A percentile compares a stretch with the other conserved stretches of the same genome.
Evolutionary conservation across 2,888 invertebrate species (phyloP).

Genomic region (Abrostola tripartita): DNA sequence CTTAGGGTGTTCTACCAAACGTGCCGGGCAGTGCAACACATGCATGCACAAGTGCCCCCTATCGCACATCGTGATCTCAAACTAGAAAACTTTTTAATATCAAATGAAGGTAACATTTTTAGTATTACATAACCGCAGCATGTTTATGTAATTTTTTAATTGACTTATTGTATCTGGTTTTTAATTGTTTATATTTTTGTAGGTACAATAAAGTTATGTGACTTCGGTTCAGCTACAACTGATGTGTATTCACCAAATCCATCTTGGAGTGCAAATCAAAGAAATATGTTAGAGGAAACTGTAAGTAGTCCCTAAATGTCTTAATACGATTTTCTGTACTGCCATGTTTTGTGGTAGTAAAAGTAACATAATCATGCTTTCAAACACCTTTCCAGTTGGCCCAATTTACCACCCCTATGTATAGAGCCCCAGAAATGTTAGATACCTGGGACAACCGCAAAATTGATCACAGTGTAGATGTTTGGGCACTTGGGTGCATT

Average conservation of each 20-base stretch:
- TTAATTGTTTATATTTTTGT: slow-evolving; percentile 47
- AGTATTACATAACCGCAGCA: slow-evolving; percentile 16
- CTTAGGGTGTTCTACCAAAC: slow-evolving; percentile 97
- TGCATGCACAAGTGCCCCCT: slow-evolving; percentile 97
- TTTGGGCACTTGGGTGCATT: slow-evolving; percentile 99
- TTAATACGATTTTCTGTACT: neutral
- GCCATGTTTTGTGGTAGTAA: slow-evolving; percentile 1
- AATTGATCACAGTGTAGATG: slow-evolving; percentile 96
- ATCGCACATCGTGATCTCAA: slow-evolving; percentile 98
- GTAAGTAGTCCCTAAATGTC: slow-evolving; percentile 82
- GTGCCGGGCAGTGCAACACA: slow-evolving; percentile 96
- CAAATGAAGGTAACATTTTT: slow-evolving; percentile 90
- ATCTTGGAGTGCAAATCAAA: slow-evolving; percentile 97
- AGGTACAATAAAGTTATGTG: slow-evolving; percentile 96
- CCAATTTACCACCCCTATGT: slow-evolving; percentile 96
- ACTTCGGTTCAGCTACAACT: slow-evolving; percentile 98
- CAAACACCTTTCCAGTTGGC: slow-evolving; percentile 88
- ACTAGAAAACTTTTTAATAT: slow-evolving; percentile 97
- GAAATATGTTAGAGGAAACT: slow-evolving; percentile 97
- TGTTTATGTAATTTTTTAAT: slow-evolving; percentile 7
- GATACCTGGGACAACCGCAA: slow-evolving; percentile 99
- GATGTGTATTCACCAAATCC: slow-evolving; percentile 94
- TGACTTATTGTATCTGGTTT: neutral
- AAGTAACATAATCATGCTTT: slow-evolving; percentile 15
- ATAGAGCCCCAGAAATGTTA: slow-evolving; percentile 99